These are phyloP conservation scores for Chaetura pelagica DNA, from an alignment of 2,113 vertebrate genomes.

Conservation along the genomic window DNA sequence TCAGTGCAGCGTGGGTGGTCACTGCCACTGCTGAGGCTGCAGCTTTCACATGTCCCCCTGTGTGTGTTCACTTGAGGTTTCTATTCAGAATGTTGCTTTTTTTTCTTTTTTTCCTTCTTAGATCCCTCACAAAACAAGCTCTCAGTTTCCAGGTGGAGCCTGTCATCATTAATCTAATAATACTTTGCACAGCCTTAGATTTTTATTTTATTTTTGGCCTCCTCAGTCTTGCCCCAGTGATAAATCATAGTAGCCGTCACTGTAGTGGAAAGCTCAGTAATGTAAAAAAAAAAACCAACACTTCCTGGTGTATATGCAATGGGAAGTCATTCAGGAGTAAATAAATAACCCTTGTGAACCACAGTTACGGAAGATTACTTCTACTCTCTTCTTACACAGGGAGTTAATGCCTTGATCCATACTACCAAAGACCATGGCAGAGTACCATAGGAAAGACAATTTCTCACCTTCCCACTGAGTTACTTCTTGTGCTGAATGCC, in stretches of 20 bases:
- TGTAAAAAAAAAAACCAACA: too few species aligned
- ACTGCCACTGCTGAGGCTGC: not conserved
- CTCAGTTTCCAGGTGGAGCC: not conserved
- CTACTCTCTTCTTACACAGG: not conserved
- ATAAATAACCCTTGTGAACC: constrained; percentile 14
- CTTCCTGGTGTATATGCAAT: constrained; percentile 42
- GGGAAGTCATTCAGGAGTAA: constrained; percentile 59
- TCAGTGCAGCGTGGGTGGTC: not conserved
- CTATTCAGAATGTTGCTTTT: not conserved
- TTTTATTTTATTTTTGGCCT: not conserved
- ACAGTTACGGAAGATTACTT: not conserved
- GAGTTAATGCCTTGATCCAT: not conserved
- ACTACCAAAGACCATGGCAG: not conserved
- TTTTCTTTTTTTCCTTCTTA: not conserved
- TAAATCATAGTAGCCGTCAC: not conserved
- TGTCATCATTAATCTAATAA: constrained; percentile 26
- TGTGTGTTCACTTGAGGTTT: not conserved
- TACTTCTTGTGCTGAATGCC: not conserved
- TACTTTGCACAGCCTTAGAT: not conserved
- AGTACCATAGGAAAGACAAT: not conserved
- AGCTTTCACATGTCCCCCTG: not conserved
- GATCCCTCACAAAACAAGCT: not conserved
- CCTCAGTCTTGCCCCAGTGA: constrained; percentile 2
- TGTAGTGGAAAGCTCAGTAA: constrained; percentile 26
- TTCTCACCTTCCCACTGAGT: not conserved